These are phyloP conservation scores for Cottus gobio DNA, from an alignment of 2,113 vertebrate genomes.

Conservation along the genomic window DNA sequence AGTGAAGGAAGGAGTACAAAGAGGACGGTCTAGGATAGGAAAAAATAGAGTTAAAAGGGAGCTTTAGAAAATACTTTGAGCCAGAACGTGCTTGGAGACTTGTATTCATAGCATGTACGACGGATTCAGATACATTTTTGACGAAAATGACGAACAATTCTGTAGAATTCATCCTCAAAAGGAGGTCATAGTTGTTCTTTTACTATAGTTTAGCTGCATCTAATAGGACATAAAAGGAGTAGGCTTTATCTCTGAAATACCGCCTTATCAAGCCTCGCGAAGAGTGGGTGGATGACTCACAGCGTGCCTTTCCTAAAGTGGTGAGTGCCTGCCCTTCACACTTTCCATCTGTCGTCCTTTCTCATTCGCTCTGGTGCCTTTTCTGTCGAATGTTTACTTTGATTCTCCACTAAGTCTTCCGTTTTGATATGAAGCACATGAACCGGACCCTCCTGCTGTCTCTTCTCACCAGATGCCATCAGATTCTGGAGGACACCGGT, in stretches of 20 bases:
- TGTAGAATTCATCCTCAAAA: neutral
- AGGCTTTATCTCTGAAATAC: constrained; percentile 66
- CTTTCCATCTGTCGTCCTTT: constrained; percentile 45
- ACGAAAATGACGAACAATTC: constrained; percentile 13
- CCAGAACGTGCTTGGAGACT: constrained; percentile 3
- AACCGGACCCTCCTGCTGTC: constrained; percentile 84
- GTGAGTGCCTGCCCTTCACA: constrained; percentile 62
- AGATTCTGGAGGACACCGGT: constrained; percentile 85
- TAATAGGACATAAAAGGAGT: constrained; percentile 22
- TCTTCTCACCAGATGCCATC: constrained; percentile 81
- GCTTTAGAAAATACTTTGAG: constrained; percentile 30
- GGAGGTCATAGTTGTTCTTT: neutral
- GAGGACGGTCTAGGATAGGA: constrained; percentile 23
- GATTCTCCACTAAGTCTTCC: neutral
- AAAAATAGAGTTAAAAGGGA: constrained; percentile 38
- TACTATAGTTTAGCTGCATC: constrained; percentile 14
- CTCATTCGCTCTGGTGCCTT: constrained; percentile 38
- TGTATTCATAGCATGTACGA: constrained; percentile 11
- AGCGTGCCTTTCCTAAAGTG: constrained; percentile 86
- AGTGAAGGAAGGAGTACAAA: constrained; percentile 73
- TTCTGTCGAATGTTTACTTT: constrained; percentile 12
- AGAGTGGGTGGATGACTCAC: constrained; percentile 63
- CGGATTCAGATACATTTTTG: neutral
- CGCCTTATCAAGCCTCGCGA: constrained; percentile 71
- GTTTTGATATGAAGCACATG: constrained; percentile 60